These are phyloP conservation scores for Uria aalge DNA, from an alignment of 2,113 vertebrate species.

Conservation along the genomic window DNA sequence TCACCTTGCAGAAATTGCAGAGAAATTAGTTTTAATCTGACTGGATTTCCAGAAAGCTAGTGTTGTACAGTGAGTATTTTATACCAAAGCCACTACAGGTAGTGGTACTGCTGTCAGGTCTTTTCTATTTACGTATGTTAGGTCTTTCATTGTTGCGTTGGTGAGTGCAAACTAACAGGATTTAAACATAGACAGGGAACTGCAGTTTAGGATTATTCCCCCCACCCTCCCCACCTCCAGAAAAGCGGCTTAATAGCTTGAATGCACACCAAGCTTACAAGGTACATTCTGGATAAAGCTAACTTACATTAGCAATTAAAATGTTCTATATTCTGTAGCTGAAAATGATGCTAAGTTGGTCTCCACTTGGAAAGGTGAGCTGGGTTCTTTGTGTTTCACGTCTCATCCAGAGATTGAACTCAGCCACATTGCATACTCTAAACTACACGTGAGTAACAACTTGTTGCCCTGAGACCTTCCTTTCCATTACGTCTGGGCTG, in stretches of 20 bases:
- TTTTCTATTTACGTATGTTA: background rate
- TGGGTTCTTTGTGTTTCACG: background rate
- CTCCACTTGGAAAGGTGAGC: background rate
- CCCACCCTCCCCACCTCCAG: too few relatives aligned
- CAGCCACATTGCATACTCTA: too few relatives aligned
- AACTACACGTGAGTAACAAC: background rate
- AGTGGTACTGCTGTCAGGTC: background rate
- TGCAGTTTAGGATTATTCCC: background rate
- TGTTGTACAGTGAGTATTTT: background rate
- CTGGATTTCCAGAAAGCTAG: background rate
- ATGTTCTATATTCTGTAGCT: background rate
- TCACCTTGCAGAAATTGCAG: background rate
- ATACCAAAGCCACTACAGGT: background rate
- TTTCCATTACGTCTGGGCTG: background rate
- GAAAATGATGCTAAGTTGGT: background rate
- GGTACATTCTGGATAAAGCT: background rate
- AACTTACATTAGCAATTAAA: background rate
- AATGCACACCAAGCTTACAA: background rate
- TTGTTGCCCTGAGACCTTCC: background rate
- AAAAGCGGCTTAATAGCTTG: background rate
- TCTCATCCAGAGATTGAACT: background rate
- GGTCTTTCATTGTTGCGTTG: background rate
- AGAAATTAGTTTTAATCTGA: background rate
- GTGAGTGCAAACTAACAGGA: background rate
- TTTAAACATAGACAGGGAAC: background rate